Percentiles rank a stretch among this genome's conserved stretches.
Conservation (phyloP, 2,113 vertebrate genomes). For the Odocoileus hemionus region DNA sequence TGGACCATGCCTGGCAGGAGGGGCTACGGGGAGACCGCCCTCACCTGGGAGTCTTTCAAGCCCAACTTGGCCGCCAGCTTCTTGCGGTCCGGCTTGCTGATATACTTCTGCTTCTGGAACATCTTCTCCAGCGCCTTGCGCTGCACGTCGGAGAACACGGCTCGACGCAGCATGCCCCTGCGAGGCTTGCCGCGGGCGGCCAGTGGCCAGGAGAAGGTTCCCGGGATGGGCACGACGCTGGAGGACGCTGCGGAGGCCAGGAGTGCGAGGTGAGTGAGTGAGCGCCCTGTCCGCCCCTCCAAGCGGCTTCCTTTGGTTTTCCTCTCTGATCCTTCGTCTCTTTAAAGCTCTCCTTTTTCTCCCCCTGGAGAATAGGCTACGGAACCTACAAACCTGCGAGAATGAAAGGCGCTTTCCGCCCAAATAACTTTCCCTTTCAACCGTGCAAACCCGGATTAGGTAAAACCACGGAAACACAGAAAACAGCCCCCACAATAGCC, state of each 20-base stretch:
- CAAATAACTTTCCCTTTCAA: conserved; percentile 69
- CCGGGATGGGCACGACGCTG: conserved; percentile 92
- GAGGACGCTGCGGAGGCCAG: conserved; percentile 82
- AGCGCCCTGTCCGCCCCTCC: neutral
- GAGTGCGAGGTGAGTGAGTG: neutral
- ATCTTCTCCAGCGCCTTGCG: conserved; percentile 97
- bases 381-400: conserved; percentile 60
- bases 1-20: rapidly evolving
- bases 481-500: conserved; percentile 68
- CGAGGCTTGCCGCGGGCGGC: conserved; percentile 93
- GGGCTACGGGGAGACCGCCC: neutral
- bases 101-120: conserved; percentile 99
- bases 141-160: conserved; percentile 97
- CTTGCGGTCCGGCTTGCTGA: conserved; percentile 98
- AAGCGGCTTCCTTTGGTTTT: neutral
- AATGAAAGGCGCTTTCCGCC: conserved; percentile 70
- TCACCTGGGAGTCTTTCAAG: conserved; percentile 97
- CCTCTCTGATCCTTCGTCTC: conserved; percentile 4
- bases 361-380: conserved; percentile 20
- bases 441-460: conserved; percentile 73
- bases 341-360: conserved; percentile 11
- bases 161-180: conserved; percentile 94
- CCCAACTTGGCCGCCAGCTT: conserved; percentile 93
- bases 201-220: conserved; percentile 96
- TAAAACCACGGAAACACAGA: conserved; percentile 63